These are phyloP conservation scores for Cantharis lateralis DNA, from an alignment of 2,888 invertebrate species.

Conservation along the genomic window DNA sequence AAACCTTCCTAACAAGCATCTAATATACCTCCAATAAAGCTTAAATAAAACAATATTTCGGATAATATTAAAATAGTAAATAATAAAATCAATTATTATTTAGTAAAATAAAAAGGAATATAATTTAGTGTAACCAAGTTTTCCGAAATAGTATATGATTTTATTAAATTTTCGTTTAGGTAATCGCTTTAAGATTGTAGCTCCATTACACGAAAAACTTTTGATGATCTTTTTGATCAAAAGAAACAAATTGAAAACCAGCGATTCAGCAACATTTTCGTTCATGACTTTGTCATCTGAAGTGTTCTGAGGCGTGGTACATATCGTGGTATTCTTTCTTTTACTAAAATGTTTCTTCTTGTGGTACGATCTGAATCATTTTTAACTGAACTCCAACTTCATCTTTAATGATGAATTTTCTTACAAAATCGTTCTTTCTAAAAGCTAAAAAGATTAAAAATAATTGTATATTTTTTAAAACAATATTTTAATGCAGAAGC, in stretches of 20 bases:
- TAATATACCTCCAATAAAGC: not conserved
- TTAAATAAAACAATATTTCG: not conserved
- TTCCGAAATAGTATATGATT: not conserved
- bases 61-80: not conserved
- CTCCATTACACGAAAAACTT: not conserved
- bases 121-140: not conserved
- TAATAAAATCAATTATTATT: not conserved
- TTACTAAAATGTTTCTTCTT: not conserved
- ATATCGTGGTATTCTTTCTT: not conserved
- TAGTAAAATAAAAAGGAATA: not conserved
- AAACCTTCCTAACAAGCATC: not conserved
- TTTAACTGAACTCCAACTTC: not conserved
- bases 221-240: not conserved
- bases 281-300: not conserved
- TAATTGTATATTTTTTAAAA: not conserved
- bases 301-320: not conserved
- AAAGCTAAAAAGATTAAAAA: not conserved
- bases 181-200: not conserved
- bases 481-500: not conserved
- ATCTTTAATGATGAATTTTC: not conserved
- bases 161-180: not conserved
- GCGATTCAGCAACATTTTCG: not conserved
- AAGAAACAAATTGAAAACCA: not conserved
- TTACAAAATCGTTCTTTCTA: not conserved
- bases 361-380: not conserved